Base-by-base conservation (phyloP, 2,797 vertebrate genomes). In the Rhabdophis nuchalis region DNA sequence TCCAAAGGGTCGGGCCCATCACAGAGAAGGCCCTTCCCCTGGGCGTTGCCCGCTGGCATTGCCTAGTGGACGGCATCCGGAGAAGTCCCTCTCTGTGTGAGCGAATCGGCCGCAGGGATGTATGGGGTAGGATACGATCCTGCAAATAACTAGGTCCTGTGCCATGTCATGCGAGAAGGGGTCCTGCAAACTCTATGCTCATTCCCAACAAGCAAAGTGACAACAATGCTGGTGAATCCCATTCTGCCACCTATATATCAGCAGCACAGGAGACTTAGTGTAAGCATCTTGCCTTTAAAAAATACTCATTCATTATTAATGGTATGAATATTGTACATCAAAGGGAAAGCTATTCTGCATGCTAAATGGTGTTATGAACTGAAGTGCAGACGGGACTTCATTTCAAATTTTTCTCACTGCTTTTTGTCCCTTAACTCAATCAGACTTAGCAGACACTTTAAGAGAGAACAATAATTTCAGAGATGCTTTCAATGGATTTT, bases 381-480 rank as follows among this genome's bases (percentile, higher is more conserved):
- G 96, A 95, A 96, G 96, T 96, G 95, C 95, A 68, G 18, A 53
- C 95, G 96, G 23, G 23, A 16, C 2, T 95, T 91, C 95, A 95
- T 96, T 97, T 97, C 96, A 97, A 96, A n/a, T 96, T 20, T 95
- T 96, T 97, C 97, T 97, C 95, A 92, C 96, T 96, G 93, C 93
- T 96, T 96, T 20, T 96, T 96, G 97, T 96, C 95, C 96, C 96
- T 96, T 97, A 97, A 97, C 97, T 97, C 97, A 97, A 97, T 97
- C 97, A 97, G 96, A 93, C 95, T 96, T 97, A 96, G 97, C 97
- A 97, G 96, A 96, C 96, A 96, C 96, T 97, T 96, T 97, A 97
- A 97, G 96, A 16, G 96, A 97, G 97, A 97, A 96, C 96, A 97
- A 97, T 97, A 96, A 97, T 97, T 97, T 97, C 96, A 96, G 96